Evolutionary conservation across 2,797 vertebrate species (phyloP).

Genomic region (Eremophila alpestris): DNA sequence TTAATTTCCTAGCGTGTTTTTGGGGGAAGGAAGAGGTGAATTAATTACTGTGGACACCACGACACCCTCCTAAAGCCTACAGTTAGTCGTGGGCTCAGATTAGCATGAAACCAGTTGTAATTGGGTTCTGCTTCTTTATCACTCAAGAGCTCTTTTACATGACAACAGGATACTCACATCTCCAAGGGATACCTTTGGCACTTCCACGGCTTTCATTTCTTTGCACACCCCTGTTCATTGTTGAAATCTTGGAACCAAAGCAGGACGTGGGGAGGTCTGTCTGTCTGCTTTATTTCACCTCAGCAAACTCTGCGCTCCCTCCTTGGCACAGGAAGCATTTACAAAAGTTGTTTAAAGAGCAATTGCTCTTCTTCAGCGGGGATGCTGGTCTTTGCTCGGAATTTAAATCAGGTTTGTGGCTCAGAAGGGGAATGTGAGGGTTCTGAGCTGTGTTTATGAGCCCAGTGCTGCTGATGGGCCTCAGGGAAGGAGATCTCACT

Average conservation of each 20-base stretch:
- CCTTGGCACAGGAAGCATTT: constrained; percentile 54
- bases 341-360: constrained; percentile 59
- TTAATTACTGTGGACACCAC: constrained; percentile 67
- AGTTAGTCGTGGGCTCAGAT: constrained; percentile 59
- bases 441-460: not conserved
- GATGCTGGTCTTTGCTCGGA: constrained; percentile 10
- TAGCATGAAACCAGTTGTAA: constrained; percentile 66
- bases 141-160: constrained; percentile 75
- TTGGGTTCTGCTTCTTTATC: constrained; percentile 69
- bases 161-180: constrained; percentile 70
- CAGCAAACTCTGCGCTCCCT: constrained; percentile 50
- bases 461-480: not conserved
- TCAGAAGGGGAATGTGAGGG: not conserved
- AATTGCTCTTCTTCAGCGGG: constrained; percentile 9
- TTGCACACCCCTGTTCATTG: constrained; percentile 64
- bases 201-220: constrained; percentile 69
- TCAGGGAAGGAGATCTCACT: not conserved
- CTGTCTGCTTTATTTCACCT: constrained; percentile 56
- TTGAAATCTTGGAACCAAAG: constrained; percentile 67
- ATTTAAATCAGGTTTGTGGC: constrained; percentile 44
- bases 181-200: constrained; percentile 79
- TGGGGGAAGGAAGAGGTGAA: constrained; percentile 74
- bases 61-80: constrained; percentile 47
- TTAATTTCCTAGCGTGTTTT: constrained; percentile 68
- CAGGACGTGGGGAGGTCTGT: constrained; percentile 19